Evolutionary conservation across 2,888 invertebrate genomes (phyloP).

Genomic region (Hydriomena furcata): DNA sequence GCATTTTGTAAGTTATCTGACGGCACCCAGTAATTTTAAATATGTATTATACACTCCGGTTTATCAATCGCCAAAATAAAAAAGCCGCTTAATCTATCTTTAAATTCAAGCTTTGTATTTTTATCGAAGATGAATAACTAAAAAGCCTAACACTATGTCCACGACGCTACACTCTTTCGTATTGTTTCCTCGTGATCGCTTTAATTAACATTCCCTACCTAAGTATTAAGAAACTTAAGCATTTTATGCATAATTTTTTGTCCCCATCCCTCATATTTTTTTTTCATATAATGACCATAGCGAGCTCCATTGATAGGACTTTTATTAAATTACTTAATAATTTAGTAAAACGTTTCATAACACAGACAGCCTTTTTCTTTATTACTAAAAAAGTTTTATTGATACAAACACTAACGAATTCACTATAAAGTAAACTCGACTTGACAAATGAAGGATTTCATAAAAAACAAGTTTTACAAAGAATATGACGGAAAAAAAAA

Average conservation of each 20-base stretch:
- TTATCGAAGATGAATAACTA: slow-evolving; percentile 16
- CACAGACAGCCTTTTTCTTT: too few relatives aligned
- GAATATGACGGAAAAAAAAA: background rate
- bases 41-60: too few relatives aligned
- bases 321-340: background rate
- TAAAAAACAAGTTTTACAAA: background rate
- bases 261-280: background rate
- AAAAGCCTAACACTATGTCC: slow-evolving; percentile 5
- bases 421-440: too few relatives aligned
- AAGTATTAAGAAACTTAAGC: slow-evolving; percentile 33
- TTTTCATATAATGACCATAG: background rate
- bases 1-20: too few relatives aligned
- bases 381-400: too few relatives aligned
- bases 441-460: background rate
- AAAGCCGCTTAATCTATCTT: too few relatives aligned
- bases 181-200: slow-evolving; percentile 50
- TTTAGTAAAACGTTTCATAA: background rate
- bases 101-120: background rate
- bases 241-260: slow-evolving; percentile 30
- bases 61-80: too few relatives aligned
- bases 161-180: slow-evolving; percentile 53
- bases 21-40: too few relatives aligned
- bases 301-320: background rate
- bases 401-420: too few relatives aligned
- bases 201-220: slow-evolving; percentile 46